Evolutionary conservation across 2,797 vertebrate genomes (phyloP).

Genomic region (Scolopax bukidnonensis): DNA sequence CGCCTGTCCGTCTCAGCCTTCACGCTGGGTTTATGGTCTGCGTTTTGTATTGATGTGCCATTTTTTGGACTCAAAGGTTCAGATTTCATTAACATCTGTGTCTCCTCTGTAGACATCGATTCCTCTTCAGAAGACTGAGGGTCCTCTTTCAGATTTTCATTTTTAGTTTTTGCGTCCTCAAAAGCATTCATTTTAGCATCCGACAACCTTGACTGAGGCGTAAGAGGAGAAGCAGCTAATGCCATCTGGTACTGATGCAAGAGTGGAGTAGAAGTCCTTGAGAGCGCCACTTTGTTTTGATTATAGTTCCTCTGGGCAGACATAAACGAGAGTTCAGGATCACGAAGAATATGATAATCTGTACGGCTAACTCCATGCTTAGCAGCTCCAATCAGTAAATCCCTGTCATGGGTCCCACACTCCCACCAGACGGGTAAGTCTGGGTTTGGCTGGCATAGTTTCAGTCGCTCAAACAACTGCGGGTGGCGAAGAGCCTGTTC

Average conservation of each 20-base stretch:
- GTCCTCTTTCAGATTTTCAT: slow-evolving; percentile 76
- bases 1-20: slow-evolving; percentile 84
- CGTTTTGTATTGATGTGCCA: slow-evolving; percentile 76
- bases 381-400: slow-evolving; percentile 94
- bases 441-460: slow-evolving; percentile 92
- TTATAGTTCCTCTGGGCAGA: slow-evolving; percentile 92
- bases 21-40: slow-evolving; percentile 77
- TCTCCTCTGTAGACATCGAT: slow-evolving; percentile 77
- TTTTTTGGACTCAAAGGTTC: slow-evolving; percentile 83
- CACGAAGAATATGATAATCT: slow-evolving; percentile 97
- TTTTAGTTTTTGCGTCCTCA: slow-evolving; percentile 78
- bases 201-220: slow-evolving; percentile 80
- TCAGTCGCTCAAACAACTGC: slow-evolving; percentile 88
- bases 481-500: slow-evolving; percentile 95
- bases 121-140: slow-evolving; percentile 86
- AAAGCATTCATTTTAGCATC: slow-evolving; percentile 79
- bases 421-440: slow-evolving; percentile 98
- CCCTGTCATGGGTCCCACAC: slow-evolving; percentile 92
- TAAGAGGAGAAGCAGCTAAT: slow-evolving; percentile 79
- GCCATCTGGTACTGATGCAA: slow-evolving; percentile 82
- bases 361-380: slow-evolving; percentile 98
- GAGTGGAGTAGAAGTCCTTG: slow-evolving; percentile 80
- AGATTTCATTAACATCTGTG: slow-evolving; percentile 75
- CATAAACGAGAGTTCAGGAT: slow-evolving; percentile 97
- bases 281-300: slow-evolving; percentile 85